Evolutionary conservation across 2,113 vertebrate genomes (phyloP).

Genomic region (Pachypanchax playfairii): DNA sequence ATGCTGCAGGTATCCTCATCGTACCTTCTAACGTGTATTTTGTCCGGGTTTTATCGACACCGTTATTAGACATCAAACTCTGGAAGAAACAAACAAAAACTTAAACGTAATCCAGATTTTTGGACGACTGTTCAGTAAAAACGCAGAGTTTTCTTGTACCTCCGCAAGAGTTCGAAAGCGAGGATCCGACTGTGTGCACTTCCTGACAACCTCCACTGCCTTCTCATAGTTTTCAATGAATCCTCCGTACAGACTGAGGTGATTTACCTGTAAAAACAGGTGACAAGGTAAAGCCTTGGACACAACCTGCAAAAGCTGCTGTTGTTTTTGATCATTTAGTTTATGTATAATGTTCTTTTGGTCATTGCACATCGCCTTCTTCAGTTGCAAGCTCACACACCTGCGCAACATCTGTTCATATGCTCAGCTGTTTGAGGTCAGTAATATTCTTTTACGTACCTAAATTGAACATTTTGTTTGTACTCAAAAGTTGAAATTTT

Average conservation of each 20-base stretch:
- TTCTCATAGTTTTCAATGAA: conserved; percentile 80
- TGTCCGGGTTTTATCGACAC: conserved; percentile 61
- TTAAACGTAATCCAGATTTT: background rate
- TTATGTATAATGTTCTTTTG: too few relatives aligned
- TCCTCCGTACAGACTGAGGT: conserved; percentile 76
- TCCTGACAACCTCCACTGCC: conserved; percentile 73
- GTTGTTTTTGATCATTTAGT: too few relatives aligned
- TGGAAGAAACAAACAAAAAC: conserved; percentile 35
- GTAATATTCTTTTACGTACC: too few relatives aligned
- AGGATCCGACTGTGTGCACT: conserved; percentile 66
- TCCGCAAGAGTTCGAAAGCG: conserved; percentile 77
- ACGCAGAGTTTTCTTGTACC: conserved; percentile 50
- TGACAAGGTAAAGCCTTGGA: background rate
- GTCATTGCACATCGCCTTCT: too few relatives aligned
- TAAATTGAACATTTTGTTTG: too few relatives aligned
- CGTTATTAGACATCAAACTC: conserved; percentile 76
- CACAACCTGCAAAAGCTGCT: too few relatives aligned
- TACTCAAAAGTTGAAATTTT: too few relatives aligned
- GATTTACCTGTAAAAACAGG: conserved; percentile 71
- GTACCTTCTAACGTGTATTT: conserved; percentile 79
- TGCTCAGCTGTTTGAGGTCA: too few relatives aligned
- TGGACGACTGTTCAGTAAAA: background rate
- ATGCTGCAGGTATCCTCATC: background rate
- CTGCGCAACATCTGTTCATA: too few relatives aligned
- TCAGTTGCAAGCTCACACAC: too few relatives aligned